phyloP scores from a whole-genome alignment of 2,113 vertebrate species.

The Rafetus swinhoei region DNA sequence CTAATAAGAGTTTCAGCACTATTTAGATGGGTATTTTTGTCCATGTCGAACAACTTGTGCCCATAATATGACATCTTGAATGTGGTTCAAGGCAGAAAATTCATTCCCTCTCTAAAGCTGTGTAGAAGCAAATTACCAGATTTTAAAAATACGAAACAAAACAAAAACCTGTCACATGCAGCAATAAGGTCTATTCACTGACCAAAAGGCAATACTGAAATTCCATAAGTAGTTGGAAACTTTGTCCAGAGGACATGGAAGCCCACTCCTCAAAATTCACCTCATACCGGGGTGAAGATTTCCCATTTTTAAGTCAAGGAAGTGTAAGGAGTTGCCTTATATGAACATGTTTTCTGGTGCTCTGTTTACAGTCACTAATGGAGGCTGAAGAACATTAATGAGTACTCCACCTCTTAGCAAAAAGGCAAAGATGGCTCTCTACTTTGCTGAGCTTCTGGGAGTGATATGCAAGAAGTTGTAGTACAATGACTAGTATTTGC shows the following conservation, averaged over 20 bases:
- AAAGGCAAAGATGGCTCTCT: background rate
- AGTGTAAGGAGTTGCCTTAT: background rate
- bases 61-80: background rate
- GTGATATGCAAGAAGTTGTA: background rate
- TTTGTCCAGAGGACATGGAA: conserved; percentile 36
- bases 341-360: background rate
- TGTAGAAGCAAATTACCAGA: background rate
- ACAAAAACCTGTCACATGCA: background rate
- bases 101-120: background rate
- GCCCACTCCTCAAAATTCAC: background rate
- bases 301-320: background rate
- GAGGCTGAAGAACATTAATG: background rate
- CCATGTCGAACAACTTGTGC: background rate
- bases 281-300: background rate
- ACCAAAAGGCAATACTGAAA: conserved; percentile 37
- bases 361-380: background rate
- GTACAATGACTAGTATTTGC: background rate
- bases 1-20: background rate
- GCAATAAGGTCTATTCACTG: conserved; percentile 19
- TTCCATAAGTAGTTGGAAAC: background rate
- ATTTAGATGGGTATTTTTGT: background rate
- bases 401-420: background rate
- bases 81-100: background rate
- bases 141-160: background rate
- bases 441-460: background rate